Base-by-base conservation (phyloP, 2,888 invertebrate genomes). In the Trichopria drosophilae region DNA sequence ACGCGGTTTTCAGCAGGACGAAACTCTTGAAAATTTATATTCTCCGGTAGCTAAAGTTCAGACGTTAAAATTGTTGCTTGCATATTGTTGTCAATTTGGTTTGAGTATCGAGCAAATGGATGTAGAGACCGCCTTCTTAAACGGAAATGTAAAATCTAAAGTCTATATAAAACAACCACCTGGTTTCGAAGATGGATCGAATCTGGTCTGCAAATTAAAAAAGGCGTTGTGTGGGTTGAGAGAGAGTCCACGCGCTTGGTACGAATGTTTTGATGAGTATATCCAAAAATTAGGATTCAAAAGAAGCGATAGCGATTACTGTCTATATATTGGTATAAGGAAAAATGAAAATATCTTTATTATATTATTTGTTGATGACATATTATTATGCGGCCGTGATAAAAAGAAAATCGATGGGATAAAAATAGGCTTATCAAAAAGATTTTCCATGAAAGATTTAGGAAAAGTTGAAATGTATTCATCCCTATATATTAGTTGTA, bases 351-450 rank as follows among this genome's bases (percentile, higher is more conserved):
- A n/a, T n/a, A n/a, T n/a, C n/a, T n/a, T n/a, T n/a, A n/a, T n/a
- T n/a, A 36, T 36, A n/a, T 18, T 36, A 22, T 36, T 20, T 36
- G 36, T 36, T 36, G 36, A 36, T 12, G 36, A 36, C 22, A n/a
- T 36, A 36, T 36, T 36, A 36, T 20, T 36, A 20, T 36, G 36
- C 19, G 3, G 36, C 19, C 19, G 5, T 36, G 22, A 36, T 36
- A 22, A 20, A 36, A 18, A 36, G n/a, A n/a, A n/a, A n/a, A n/a
- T n/a, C n/a, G n/a, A n/a, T n/a, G n/a, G n/a, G n/a, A n/a, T n/a
- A n/a, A n/a, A n/a, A n/a, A n/a, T n/a, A n/a, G n/a, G n/a, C n/a
- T n/a, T n/a, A n/a, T n/a, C n/a, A n/a, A n/a, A n/a, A n/a, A n/a
- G n/a, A n/a, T n/a, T n/a, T n/a, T n/a, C n/a, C n/a, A n/a, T n/a